These are phyloP conservation scores for Agriopis marginaria DNA, from an alignment of 2,888 invertebrate species.

Conservation along the genomic window DNA sequence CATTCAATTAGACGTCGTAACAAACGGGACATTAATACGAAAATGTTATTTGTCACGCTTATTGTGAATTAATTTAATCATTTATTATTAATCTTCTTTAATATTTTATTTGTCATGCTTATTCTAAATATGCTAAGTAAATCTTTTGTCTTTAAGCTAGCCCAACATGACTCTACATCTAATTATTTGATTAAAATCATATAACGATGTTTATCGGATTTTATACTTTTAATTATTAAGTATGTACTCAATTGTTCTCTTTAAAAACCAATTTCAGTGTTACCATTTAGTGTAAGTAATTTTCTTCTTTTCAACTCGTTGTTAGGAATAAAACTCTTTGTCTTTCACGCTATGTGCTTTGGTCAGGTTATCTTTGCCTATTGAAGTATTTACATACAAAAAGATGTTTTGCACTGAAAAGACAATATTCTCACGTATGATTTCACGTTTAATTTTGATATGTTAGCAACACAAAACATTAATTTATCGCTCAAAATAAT, in stretches of 20 bases:
- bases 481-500: no score
- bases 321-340: background rate
- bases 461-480: no score
- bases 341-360: background rate
- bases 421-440: no score
- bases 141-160: background rate
- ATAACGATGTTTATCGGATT: background rate
- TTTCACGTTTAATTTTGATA: no score
- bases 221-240: background rate
- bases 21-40: background rate
- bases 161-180: background rate
- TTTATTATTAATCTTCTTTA: background rate
- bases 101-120: slow-evolving; percentile 5
- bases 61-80: background rate
- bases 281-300: background rate
- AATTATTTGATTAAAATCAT: background rate
- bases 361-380: background rate
- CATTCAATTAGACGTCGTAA: slow-evolving; percentile 54
- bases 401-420: no score
- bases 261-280: background rate
- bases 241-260: background rate
- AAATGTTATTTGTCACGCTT: background rate
- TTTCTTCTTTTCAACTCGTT: background rate
- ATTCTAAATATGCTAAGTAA: background rate
- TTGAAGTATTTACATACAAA: background rate